Percentiles rank a stretch among this genome's conserved stretches.
Evolutionary conservation across 1,140 invertebrate genomes (phyloP).

Genomic region (Euura saliciscinereae): DNA sequence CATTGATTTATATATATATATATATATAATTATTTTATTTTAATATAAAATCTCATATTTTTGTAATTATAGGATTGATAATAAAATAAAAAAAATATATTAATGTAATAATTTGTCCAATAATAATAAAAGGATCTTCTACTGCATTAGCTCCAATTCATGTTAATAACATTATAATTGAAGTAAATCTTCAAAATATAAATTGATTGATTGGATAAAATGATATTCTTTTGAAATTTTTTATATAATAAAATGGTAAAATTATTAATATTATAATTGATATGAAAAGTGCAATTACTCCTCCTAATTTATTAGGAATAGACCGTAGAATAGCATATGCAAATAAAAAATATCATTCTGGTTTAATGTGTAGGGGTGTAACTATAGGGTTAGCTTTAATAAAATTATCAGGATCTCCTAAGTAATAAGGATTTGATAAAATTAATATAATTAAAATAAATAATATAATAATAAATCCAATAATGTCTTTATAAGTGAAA

Average conservation of each 20-base stretch:
- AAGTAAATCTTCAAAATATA: slow-evolving; percentile 29
- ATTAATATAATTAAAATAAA: slow-evolving; percentile 55
- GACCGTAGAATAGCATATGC: no score
- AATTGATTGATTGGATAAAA: slow-evolving; percentile 52
- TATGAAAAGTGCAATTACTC: slow-evolving; percentile 69
- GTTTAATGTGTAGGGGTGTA: no score
- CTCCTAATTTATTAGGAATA: slow-evolving; percentile 77
- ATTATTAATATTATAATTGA: slow-evolving; percentile 69
- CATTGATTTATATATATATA: slow-evolving; percentile 57
- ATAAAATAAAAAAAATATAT: slow-evolving; percentile 65
- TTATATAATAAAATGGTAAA: slow-evolving; percentile 60
- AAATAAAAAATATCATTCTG: no score
- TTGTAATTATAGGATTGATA: slow-evolving; percentile 54
- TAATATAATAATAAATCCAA: slow-evolving; percentile 63
- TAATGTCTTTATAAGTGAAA: slow-evolving; percentile 65
- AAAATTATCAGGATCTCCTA: slow-evolving; percentile 76
- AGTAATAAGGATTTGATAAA: slow-evolving; percentile 56
- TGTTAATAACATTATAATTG: slow-evolving; percentile 65
- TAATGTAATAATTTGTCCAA: slow-evolving; percentile 66
- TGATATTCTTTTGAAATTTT: slow-evolving; percentile 60
- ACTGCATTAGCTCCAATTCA: no score
- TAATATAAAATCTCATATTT: slow-evolving; percentile 60
- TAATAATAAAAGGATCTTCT: no score
- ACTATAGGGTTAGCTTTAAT: slow-evolving; percentile 64
- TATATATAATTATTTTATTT: no score